Base-by-base conservation (phyloP, 2,113 vertebrate genomes). In the Erythrolamprus reginae region DNA sequence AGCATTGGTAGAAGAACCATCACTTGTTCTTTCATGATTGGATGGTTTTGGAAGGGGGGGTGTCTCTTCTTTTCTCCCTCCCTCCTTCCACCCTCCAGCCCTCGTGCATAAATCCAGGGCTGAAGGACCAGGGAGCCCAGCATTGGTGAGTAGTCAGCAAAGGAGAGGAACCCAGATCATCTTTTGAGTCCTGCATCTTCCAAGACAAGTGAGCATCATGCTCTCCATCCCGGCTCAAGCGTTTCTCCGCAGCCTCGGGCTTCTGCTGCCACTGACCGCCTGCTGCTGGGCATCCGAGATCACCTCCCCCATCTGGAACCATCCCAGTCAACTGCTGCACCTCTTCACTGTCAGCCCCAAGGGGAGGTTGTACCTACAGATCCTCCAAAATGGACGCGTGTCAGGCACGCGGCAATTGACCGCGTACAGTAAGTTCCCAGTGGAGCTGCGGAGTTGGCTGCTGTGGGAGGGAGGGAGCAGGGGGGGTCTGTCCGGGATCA, bases 281-380 rank as follows among this genome's bases (percentile, higher is more conserved):
- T 96, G 95, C 28, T 93, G 94, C 86, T 87, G 94, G 90, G 82
- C 91, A 26, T 12, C 77, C 23, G 55, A 38, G 24, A 24, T 90
- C 0, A 90, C 95, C 85, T 97, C 96, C 28, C 96, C 96, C 10
- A 95, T 95, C 96, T 99, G 98, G 98, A 98, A 98, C 0, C 94
- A 89, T 0, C 92, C 97, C 65, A 97, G 98, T 85, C 96, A 55
- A 93, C 97, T 98, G 92, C 92, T 97, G 28, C 99, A 99, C 91
- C 96, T 98, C 90, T 98, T 98, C 94, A 98, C 97, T 0, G 95
- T 96, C 28, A 95, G 96, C 0, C 96, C 96, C 93, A 96, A 95
- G 85, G 98, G 95, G 96, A 98, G 98, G 96, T 98, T 98, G 96
- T 99, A 99, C 95, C 96, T 99, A 92, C 98, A 99, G 93, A 47